phyloP scores from a whole-genome alignment of 2,888 invertebrate species.

The Andrena marginata region DNA sequence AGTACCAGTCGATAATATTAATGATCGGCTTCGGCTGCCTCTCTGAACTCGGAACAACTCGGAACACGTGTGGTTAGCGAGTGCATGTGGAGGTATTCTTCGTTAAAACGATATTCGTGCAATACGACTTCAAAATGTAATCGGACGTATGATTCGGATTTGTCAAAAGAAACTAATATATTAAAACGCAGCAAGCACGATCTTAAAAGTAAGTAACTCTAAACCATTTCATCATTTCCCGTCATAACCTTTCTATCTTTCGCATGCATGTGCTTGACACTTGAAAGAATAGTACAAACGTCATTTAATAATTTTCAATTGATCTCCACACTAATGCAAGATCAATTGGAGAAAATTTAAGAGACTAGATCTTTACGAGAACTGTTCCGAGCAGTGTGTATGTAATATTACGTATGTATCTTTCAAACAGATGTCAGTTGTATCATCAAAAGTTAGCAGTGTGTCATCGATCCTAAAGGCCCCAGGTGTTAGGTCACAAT shows the following conservation, averaged over 20 bases:
- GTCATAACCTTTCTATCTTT: constrained; percentile 51
- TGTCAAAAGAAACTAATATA: not conserved
- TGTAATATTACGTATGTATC: constrained; percentile 8
- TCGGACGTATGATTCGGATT: not conserved
- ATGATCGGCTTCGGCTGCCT: constrained; percentile 11
- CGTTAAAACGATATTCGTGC: constrained; percentile 10
- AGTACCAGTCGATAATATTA: constrained; percentile 7
- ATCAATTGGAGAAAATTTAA: not conserved
- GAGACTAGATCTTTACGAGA: not conserved
- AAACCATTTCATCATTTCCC: not conserved
- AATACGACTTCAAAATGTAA: constrained; percentile 49
- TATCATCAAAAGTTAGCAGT: constrained; percentile 80
- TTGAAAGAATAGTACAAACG: constrained; percentile 1
- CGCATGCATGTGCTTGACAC: constrained; percentile 30
- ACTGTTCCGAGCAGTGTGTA: not conserved
- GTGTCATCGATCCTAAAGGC: constrained; percentile 80
- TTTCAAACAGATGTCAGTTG: constrained; percentile 81
- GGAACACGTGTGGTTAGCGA: constrained; percentile 38
- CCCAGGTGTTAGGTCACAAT: constrained; percentile 75
- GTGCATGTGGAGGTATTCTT: constrained; percentile 11
- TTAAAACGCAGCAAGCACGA: not conserved
- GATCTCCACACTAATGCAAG: not conserved
- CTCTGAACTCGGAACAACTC: constrained; percentile 14
- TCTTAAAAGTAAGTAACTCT: constrained; percentile 37
- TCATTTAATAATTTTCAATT: not conserved